Evolutionary conservation across 2,113 vertebrate species (phyloP).

Genomic region (Halichoeres trimaculatus): DNA sequence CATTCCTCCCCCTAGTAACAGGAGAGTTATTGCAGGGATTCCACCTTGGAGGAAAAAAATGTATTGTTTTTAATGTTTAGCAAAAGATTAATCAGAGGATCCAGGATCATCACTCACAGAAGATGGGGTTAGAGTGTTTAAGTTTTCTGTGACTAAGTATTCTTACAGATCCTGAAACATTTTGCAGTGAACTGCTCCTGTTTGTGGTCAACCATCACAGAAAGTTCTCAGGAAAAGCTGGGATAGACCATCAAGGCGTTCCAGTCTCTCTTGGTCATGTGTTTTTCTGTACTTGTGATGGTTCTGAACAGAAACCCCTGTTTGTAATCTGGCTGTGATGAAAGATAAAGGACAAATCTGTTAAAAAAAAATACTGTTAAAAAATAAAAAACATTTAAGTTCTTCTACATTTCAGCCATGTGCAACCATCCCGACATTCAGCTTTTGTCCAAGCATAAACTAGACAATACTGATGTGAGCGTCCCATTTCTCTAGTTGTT

Average conservation of each 20-base stretch:
- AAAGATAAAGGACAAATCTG: too few relatives aligned
- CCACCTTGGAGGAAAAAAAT: constrained; percentile 18
- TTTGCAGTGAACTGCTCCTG: constrained; percentile 24
- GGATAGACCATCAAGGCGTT: not conserved
- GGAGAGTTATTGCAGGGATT: constrained; percentile 22
- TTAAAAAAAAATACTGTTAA: too few relatives aligned
- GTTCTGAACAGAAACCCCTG: not conserved
- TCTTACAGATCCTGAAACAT: constrained; percentile 8
- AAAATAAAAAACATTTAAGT: too few relatives aligned
- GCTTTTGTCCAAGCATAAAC: too few relatives aligned
- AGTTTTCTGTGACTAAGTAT: constrained; percentile 3
- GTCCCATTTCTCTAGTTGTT: too few relatives aligned
- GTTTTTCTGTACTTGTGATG: not conserved
- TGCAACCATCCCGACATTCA: too few relatives aligned
- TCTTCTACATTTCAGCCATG: too few relatives aligned
- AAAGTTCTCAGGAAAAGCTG: not conserved
- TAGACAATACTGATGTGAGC: too few relatives aligned
- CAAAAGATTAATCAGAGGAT: not conserved
- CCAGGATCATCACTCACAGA: not conserved
- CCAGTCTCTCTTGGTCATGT: not conserved
- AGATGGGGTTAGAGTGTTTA: constrained; percentile 3
- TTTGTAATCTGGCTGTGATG: too few relatives aligned
- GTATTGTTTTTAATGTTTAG: not conserved
- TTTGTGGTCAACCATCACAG: constrained; percentile 13
- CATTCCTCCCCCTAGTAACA: constrained; percentile 39